Evolutionary conservation across 2,797 vertebrate species (phyloP), one percentile per base, ranked within the genome.

Genomic region (Nyctibius grandis): DNA sequence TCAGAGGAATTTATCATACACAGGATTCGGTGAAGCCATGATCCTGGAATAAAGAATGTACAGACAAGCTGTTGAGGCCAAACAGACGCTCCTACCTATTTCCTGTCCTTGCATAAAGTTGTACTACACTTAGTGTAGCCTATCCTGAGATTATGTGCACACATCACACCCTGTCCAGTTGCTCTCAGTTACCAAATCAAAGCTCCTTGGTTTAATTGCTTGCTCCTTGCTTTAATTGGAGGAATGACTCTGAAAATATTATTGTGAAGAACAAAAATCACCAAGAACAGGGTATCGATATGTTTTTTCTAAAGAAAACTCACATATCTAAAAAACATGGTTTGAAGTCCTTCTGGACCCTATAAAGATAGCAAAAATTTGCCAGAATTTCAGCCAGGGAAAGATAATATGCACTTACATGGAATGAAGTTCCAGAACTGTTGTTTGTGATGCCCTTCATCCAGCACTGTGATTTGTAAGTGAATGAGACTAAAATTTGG

Each of bases 401-500:
- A 80, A 70, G 56, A 79, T 68, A 74, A 72, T 65, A 67, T 12
- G 22, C 33, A 28, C 15, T 79, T 91, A 60, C 11, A 34, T 7
- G 44, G 34, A 38, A 59, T n/a, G n/a, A 77, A 89, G 16, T 36
- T 77, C 53, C 38, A 68, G 16, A 15, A 63, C 48, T 78, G 26
- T 26, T 94, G 15, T 93, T 94, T 94, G 60, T 44, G 38, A 59
- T 72, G 60, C 11, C n/a, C 72, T 92, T 89, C 68, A 78, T 57
- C 42, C 57, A 89, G 75, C 60, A 81, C 42, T 59, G 53, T 56
- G 86, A 93, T 95, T 73, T 93, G 36, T 87, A 82, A 76, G 67
- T 57, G 73, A 81, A 91, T 88, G 69, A 69, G 38, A 19, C 67
- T 94, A 93, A 96, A 92, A 92, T 94, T 53, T 87, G n/a, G 44